Base-by-base conservation (phyloP, 2,797 vertebrate species). In the Lophotriccus pileatus region DNA sequence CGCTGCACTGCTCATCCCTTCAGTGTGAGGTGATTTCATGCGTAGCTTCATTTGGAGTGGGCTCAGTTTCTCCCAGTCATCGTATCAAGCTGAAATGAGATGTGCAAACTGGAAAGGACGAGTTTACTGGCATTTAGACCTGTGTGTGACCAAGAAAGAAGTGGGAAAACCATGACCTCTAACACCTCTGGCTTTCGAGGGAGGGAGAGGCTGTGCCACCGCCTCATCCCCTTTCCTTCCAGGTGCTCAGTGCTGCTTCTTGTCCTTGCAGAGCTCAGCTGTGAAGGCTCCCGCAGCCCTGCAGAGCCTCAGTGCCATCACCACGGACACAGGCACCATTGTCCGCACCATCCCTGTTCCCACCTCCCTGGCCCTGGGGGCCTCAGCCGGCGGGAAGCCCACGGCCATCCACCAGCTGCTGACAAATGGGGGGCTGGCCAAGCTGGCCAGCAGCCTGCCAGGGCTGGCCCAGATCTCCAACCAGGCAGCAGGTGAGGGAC, bases 321-420 rank as follows among this genome's bases (percentile, higher is more conserved):
- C 59, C 37, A 30, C 37, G 4, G 59, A 62, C 59, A 41, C 59
- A 2, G 59, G 37, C 59, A 41, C 39, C 58, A 96, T 99, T 20
- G 98, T 99, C 30, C 98, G 99, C 25, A 98, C 99, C 6, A 98
- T 99, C 87, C 99, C 99, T 1, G 98, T 99, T 77, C 98, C 99
- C 97, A 98, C 99, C 55, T 97, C 98, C 4, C 92, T 98, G 59
- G 96, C 98, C 4, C 96, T 98, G 92, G 98, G 98, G 28, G 79
- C 98, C 36, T 97, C 97, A 0, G 95, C 98, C 19, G 80, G 98
- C 32, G 97, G 98, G 89, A 99, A 99, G 95, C 98, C 98, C 96
- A 99, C 99, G 2, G 98, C 99, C 84, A 99, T 99, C 95, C 99
- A 99, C 96, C 99, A 99, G 95, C 98, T 99, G 89, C 98, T 99